Conservation (phyloP, 2,888 invertebrate genomes). For the Octonoba sinensis region DNA sequence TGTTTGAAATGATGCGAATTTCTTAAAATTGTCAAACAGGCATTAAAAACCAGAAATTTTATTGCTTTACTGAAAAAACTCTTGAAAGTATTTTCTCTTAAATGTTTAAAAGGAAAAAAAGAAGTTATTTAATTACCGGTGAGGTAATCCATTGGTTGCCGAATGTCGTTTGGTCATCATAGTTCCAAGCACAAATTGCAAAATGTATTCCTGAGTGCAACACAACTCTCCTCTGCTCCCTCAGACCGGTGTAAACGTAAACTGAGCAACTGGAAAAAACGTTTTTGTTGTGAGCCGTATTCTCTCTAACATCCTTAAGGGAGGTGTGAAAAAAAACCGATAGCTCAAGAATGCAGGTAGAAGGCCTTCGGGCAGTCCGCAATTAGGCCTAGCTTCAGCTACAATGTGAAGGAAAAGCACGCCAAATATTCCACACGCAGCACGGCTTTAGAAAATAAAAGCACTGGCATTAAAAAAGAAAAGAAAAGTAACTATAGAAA, state of each 20-base stretch:
- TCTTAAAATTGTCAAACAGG: no score
- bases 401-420: slow-evolving; percentile 62
- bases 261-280: slow-evolving; percentile 52
- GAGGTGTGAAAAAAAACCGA: slow-evolving; percentile 62
- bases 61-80: no score
- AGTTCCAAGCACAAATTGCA: slow-evolving; percentile 29
- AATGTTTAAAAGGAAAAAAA: background rate
- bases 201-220: slow-evolving; percentile 24
- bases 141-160: slow-evolving; percentile 28
- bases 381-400: slow-evolving; percentile 63
- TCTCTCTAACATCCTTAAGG: slow-evolving; percentile 55
- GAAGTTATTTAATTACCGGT: background rate
- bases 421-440: slow-evolving; percentile 57
- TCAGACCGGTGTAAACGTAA: slow-evolving; percentile 36
- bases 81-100: background rate
- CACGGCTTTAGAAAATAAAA: slow-evolving; percentile 59
- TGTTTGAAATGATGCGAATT: no score
- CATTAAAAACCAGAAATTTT: no score
- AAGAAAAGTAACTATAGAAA: slow-evolving; percentile 37
- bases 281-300: slow-evolving; percentile 52
- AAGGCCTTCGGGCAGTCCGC: slow-evolving; percentile 58
- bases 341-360: slow-evolving; percentile 62
- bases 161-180: slow-evolving; percentile 12
- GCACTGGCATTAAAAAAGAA: slow-evolving; percentile 63
- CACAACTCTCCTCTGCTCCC: slow-evolving; percentile 26